These are phyloP conservation scores for Gymnobelideus leadbeateri DNA, from an alignment of 2,113 vertebrate genomes.

Conservation along the genomic window DNA sequence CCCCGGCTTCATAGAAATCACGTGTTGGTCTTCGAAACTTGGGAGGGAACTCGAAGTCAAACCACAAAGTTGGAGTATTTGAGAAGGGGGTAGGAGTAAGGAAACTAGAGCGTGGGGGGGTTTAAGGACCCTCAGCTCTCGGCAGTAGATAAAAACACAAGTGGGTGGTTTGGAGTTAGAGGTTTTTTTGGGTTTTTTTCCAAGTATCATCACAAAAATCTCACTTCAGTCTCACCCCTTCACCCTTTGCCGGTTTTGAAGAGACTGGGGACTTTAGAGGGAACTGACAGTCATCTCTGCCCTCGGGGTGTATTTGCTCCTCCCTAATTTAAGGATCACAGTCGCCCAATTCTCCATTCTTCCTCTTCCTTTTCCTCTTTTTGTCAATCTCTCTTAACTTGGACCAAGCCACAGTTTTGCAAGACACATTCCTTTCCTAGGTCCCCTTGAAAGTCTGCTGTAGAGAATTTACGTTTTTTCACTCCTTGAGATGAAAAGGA, in stretches of 20 bases:
- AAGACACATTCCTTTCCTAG: neutral
- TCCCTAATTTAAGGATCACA: neutral
- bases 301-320: neutral
- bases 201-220: neutral
- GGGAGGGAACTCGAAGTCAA: slow-evolving; percentile 52
- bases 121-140: neutral
- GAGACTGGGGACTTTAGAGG: neutral
- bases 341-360: neutral
- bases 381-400: neutral
- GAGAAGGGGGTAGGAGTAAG: neutral
- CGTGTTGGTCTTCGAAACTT: slow-evolving; percentile 76
- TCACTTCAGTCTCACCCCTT: neutral
- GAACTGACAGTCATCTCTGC: slow-evolving; percentile 2
- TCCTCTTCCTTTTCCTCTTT: neutral
- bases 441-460: neutral
- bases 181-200: neutral
- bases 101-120: neutral
- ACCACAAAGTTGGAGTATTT: slow-evolving; percentile 14
- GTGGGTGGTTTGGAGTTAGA: slow-evolving; percentile 8
- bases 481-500: neutral
- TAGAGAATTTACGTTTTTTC: neutral
- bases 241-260: neutral
- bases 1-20: slow-evolving; percentile 78
- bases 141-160: neutral
- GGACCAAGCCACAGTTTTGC: neutral